These are phyloP conservation scores for Wasmannia auropunctata DNA, from an alignment of 1,140 invertebrate genomes.

Conservation along the genomic window DNA sequence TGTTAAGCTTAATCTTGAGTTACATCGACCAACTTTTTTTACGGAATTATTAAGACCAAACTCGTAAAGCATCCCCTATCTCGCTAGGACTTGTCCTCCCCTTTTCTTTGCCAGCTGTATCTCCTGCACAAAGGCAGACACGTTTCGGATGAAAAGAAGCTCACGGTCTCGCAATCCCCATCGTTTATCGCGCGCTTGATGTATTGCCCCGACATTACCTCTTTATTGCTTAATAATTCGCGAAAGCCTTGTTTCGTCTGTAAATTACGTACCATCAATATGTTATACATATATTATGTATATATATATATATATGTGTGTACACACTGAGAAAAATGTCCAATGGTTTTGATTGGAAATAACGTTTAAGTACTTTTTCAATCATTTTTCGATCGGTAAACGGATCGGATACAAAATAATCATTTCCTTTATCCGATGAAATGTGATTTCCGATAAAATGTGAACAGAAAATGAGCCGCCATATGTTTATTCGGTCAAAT, in stretches of 20 bases:
- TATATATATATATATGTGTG: too few species aligned
- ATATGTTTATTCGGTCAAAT: too few species aligned
- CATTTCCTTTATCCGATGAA: too few species aligned
- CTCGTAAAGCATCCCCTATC: constrained; percentile 8
- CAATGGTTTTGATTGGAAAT: too few species aligned
- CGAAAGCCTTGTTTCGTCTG: constrained; percentile 9
- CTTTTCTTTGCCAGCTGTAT: constrained; percentile 18
- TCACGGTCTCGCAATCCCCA: neutral
- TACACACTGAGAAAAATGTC: too few species aligned
- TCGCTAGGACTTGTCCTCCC: neutral
- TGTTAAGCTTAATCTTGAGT: neutral
- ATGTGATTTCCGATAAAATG: too few species aligned
- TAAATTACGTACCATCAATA: too few species aligned
- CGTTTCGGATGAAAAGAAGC: constrained; percentile 26
- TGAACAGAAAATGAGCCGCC: too few species aligned
- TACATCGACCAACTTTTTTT: neutral
- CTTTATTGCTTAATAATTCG: constrained; percentile 37
- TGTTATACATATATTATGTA: too few species aligned
- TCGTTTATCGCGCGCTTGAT: neutral
- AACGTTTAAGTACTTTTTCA: too few species aligned
- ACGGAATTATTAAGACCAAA: constrained; percentile 9
- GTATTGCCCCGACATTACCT: neutral
- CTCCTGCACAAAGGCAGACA: constrained; percentile 23
- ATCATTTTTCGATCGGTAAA: too few species aligned
- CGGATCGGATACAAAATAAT: too few species aligned